Conservation (phyloP, 23 tunicate species). For the Ascidia mentula region DNA sequence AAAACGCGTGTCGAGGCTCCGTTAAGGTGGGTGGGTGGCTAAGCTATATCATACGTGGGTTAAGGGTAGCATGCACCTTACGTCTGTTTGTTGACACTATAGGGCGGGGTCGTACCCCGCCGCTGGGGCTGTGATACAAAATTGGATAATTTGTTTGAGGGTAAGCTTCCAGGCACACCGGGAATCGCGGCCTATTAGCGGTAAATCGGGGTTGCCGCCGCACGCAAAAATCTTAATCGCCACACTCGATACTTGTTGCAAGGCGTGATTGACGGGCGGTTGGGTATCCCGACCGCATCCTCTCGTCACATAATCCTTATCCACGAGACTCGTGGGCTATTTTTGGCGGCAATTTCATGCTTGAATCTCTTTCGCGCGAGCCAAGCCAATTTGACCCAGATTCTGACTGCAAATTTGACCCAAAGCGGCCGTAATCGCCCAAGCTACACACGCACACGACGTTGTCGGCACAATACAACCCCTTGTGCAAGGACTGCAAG, state of each 20-base stretch:
- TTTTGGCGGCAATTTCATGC: slow-evolving; percentile 3
- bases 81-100: slow-evolving; percentile 3
- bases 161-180: background rate
- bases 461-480: background rate
- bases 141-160: slow-evolving; percentile 11
- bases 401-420: background rate
- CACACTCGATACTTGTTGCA: background rate
- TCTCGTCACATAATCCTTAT: background rate
- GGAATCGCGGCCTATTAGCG: background rate
- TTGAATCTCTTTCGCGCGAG: background rate
- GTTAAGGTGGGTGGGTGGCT: background rate
- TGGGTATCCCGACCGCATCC: background rate
- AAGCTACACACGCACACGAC: background rate
- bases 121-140: background rate
- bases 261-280: background rate
- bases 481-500: background rate
- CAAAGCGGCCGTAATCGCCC: background rate
- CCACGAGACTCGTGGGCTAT: background rate
- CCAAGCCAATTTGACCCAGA: slow-evolving; percentile 7
- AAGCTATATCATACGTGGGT: too few relatives aligned
- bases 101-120: background rate
- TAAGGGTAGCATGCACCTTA: too few relatives aligned
- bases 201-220: background rate
- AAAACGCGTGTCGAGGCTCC: background rate
- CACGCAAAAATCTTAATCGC: background rate